phyloP scores from a whole-genome alignment of 2,113 vertebrate species.

The Salminus brasiliensis region DNA sequence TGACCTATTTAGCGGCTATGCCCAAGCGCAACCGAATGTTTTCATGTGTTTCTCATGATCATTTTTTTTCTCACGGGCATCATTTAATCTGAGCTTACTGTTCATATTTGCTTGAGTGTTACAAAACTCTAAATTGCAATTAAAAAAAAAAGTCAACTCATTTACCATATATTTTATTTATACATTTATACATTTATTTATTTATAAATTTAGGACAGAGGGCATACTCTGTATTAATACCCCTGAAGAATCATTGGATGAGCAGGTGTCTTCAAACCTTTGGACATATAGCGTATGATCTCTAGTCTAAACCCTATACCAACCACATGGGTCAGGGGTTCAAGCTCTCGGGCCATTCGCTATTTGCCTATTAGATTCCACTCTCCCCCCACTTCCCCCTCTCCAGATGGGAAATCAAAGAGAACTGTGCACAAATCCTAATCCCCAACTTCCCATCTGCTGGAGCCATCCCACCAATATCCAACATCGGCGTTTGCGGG shows the following conservation, averaged over 20 bases:
- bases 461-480: constrained; percentile 61
- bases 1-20: no score
- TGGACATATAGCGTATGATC: background rate
- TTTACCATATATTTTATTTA: no score
- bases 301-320: background rate
- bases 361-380: background rate
- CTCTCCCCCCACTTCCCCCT: background rate
- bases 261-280: background rate
- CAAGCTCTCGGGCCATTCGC: background rate
- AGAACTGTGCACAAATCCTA: constrained; percentile 62
- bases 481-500: background rate
- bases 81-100: no score
- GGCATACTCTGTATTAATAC: background rate
- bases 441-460: constrained; percentile 72
- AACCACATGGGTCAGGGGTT: no score
- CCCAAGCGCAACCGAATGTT: no score
- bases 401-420: constrained; percentile 64
- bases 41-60: no score
- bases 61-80: no score
- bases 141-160: no score
- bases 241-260: background rate
- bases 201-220: no score
- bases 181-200: no score
- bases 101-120: no score
- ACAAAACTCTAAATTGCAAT: no score